These are phyloP conservation scores for Salvelinus namaycush DNA, from an alignment of 2,113 vertebrate genomes.

Conservation along the genomic window DNA sequence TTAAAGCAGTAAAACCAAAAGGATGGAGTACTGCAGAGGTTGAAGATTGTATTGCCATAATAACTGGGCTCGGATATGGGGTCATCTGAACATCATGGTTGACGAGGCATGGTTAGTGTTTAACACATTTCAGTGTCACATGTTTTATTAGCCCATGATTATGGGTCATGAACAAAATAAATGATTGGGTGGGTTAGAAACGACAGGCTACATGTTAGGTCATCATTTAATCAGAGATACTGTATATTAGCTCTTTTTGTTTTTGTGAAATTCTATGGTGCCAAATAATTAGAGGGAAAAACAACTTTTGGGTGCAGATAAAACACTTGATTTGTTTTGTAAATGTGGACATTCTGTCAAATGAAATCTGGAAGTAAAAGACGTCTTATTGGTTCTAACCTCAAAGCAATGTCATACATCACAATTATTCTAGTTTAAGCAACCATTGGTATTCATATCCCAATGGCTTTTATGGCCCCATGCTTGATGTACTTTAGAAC, in stretches of 20 bases:
- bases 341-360: neutral
- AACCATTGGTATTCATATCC: neutral
- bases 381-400: neutral
- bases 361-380: neutral
- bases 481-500: neutral
- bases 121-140: slow-evolving; percentile 11
- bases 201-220: too few species aligned
- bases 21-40: too few species aligned
- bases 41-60: too few species aligned
- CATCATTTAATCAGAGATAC: neutral
- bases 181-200: too few species aligned
- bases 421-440: neutral
- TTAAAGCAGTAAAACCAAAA: neutral
- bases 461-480: neutral
- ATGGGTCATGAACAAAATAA: too few species aligned
- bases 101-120: neutral
- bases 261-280: neutral
- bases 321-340: neutral
- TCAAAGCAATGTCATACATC: neutral
- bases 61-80: too few species aligned
- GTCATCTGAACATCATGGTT: too few species aligned
- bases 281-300: neutral
- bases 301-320: neutral
- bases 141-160: neutral
- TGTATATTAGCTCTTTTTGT: neutral